These are phyloP conservation scores for Xiphorhynchus erythropygius DNA, from an alignment of 2,797 vertebrate genomes.

Conservation along the genomic window DNA sequence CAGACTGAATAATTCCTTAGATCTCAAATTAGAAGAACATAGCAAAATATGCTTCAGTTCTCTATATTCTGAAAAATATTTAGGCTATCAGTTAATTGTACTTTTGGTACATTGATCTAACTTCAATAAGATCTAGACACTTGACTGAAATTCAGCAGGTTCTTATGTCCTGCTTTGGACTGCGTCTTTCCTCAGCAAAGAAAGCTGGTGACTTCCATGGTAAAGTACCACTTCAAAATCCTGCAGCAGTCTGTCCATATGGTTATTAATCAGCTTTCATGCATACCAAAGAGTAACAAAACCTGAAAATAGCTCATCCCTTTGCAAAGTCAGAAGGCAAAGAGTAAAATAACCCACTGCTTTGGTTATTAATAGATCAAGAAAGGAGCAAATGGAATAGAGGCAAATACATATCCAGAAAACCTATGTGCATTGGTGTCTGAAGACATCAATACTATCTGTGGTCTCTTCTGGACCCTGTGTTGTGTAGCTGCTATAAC, in stretches of 20 bases:
- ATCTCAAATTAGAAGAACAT: background rate
- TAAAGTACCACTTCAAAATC: background rate
- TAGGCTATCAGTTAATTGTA: background rate
- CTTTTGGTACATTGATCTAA: background rate
- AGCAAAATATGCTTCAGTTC: background rate
- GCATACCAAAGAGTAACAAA: background rate
- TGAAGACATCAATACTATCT: background rate
- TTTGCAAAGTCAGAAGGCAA: background rate
- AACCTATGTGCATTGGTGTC: background rate
- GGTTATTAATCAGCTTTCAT: background rate
- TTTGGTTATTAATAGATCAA: background rate
- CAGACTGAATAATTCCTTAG: background rate
- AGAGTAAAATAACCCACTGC: background rate
- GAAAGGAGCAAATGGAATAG: background rate
- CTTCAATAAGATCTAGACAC: background rate
- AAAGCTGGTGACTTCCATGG: background rate
- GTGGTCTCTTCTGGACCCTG: background rate
- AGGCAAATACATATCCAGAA: background rate
- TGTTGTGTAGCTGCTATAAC: background rate
- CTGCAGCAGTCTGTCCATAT: background rate
- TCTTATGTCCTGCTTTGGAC: background rate
- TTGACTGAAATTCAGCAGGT: background rate
- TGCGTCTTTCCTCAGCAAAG: background rate
- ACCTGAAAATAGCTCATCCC: background rate
- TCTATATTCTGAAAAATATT: background rate